Conservation (phyloP, 2,113 vertebrate species). For the Lophotis ruficrista region DNA sequence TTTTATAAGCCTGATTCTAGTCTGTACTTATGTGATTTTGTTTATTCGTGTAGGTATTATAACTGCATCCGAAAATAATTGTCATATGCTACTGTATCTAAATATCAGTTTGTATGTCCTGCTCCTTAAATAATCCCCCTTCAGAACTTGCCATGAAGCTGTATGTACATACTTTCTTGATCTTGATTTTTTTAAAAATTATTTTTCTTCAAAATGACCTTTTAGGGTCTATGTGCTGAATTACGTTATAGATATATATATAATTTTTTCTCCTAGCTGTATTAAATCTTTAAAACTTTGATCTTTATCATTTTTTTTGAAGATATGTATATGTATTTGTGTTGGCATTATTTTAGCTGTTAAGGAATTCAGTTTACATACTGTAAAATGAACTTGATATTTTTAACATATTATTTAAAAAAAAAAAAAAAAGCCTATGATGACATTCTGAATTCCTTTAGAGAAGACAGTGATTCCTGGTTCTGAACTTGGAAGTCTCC, state of each 20-base stretch:
- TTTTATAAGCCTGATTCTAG: background rate
- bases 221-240: background rate
- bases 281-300: background rate
- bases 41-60: background rate
- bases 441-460: background rate
- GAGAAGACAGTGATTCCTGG: background rate
- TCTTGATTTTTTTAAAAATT: background rate
- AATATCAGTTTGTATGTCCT: background rate
- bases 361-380: background rate
- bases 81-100: background rate
- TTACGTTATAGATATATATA: too few relatives aligned
- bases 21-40: accelerated
- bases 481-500: background rate
- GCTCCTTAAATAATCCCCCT: background rate
- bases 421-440: background rate
- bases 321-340: background rate
- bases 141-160: background rate
- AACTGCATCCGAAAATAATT: background rate
- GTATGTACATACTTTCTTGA: background rate
- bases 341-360: background rate
- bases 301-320: background rate
- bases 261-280: background rate
- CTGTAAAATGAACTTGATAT: background rate
- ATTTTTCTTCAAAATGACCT: background rate
- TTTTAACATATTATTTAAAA: background rate